phyloP scores from a whole-genome alignment of 92 coral and sea anemone species.

The Parazoanthus atlanticus region DNA sequence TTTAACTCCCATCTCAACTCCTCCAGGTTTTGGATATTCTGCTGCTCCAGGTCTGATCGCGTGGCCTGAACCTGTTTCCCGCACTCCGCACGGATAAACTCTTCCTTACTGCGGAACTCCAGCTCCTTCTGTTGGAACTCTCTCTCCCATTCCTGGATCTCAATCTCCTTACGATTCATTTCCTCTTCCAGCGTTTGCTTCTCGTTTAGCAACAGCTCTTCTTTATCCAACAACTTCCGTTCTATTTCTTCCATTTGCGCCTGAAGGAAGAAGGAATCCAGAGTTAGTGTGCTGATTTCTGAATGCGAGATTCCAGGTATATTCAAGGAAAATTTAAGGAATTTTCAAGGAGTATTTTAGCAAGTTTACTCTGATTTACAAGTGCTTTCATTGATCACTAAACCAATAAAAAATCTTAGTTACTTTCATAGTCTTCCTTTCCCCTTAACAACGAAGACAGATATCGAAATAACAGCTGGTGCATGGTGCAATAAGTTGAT shows the following conservation, averaged over 20 bases:
- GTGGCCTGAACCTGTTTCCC: conserved; percentile 62
- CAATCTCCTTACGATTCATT: conserved; percentile 86
- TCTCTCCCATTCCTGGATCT: conserved; percentile 92
- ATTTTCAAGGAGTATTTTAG: no score
- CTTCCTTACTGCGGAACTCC: conserved; percentile 69
- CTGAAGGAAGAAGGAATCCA: conserved; percentile 47
- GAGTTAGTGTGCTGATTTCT: no score
- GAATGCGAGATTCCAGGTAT: no score
- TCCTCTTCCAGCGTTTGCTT: conserved; percentile 82
- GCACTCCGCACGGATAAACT: conserved; percentile 65
- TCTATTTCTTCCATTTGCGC: conserved; percentile 86
- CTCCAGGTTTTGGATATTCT: conserved; percentile 73
- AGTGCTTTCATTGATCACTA: no score
- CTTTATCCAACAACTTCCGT: conserved; percentile 80
- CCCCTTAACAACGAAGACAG: no score
- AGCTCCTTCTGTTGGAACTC: conserved; percentile 87
- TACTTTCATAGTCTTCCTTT: no score
- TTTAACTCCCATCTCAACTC: conserved; percentile 87
- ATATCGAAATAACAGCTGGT: no score
- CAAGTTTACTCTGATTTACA: no score
- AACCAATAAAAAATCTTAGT: no score
- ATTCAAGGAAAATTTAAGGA: no score
- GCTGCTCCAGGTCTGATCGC: conserved; percentile 68
- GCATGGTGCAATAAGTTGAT: no score
- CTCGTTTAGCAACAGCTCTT: conserved; percentile 75